Evolutionary conservation across 2,797 vertebrate species (phyloP).

Genomic region (Nothura maculosa): DNA sequence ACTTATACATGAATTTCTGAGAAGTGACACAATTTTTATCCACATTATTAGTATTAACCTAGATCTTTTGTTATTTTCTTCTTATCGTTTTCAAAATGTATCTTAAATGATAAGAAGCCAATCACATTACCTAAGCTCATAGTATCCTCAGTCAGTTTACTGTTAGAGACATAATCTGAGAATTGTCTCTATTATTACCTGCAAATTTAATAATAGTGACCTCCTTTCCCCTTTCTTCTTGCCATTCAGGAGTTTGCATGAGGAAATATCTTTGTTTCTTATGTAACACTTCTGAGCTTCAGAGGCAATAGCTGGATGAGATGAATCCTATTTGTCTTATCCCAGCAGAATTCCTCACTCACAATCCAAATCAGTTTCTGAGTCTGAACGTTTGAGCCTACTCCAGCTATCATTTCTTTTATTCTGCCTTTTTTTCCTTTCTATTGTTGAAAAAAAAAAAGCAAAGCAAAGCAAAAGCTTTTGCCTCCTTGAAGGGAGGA

Average conservation of each 20-base stretch:
- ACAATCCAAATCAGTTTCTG: not conserved
- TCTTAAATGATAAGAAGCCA: not conserved
- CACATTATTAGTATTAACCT: not conserved
- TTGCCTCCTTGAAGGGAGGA: not conserved
- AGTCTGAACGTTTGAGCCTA: not conserved
- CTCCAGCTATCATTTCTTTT: not conserved
- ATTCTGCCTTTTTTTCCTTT: not conserved
- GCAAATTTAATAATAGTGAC: conserved; percentile 26
- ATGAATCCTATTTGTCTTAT: not conserved
- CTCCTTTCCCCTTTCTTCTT: not conserved
- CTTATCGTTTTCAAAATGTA: not conserved
- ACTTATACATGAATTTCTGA: not conserved
- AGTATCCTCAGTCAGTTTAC: not conserved
- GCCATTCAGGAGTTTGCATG: not conserved
- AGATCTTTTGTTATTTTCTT: not conserved
- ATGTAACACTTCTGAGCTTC: not conserved
- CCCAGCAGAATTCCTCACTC: not conserved
- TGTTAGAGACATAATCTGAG: not conserved
- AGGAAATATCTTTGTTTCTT: not conserved
- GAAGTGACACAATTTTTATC: not conserved
- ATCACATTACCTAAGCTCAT: not conserved
- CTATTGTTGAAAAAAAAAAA: not conserved
- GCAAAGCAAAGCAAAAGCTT: not conserved
- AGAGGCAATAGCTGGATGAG: not conserved
- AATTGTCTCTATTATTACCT: conserved; percentile 19